Evolutionary conservation across 2,797 vertebrate genomes (phyloP).

Genomic region (Pseudomugil gertrudae): DNA sequence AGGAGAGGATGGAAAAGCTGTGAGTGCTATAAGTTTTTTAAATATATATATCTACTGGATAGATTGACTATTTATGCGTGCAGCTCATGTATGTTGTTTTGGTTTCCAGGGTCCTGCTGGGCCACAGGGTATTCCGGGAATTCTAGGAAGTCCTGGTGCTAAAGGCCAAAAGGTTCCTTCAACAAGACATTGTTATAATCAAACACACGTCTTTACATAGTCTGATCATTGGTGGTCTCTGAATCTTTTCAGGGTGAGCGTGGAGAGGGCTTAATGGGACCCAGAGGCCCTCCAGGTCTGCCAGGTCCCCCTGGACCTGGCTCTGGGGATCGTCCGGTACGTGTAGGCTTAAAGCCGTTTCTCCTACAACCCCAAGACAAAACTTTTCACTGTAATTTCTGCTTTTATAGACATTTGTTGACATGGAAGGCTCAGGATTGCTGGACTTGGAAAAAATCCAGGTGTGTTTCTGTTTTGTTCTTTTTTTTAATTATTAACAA

Average conservation of each 20-base stretch:
- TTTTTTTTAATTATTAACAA: neutral
- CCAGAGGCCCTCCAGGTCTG: constrained; percentile 86
- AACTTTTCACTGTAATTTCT: neutral
- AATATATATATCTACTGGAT: neutral
- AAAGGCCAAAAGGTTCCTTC: constrained; percentile 88
- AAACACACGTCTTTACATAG: neutral
- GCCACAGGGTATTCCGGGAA: constrained; percentile 85
- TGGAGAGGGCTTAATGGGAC: constrained; percentile 80
- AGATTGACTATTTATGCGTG: rapidly evolving
- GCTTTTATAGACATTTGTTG: constrained; percentile 84
- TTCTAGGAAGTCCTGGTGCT: constrained; percentile 78
- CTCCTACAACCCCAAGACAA: neutral
- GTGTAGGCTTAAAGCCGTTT: constrained; percentile 19
- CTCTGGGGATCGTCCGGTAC: constrained; percentile 64
- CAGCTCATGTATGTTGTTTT: neutral
- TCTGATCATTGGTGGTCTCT: neutral
- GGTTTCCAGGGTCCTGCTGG: constrained; percentile 84
- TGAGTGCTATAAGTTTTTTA: constrained; percentile 71
- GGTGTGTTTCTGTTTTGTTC: constrained; percentile 69
- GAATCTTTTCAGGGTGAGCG: constrained; percentile 83
- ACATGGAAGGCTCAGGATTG: constrained; percentile 94
- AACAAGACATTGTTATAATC: neutral
- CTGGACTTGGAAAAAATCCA: constrained; percentile 80
- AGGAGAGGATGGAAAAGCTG: constrained; percentile 88
- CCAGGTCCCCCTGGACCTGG: constrained; percentile 86